A percentile compares a stretch with the other conserved stretches of the same genome.
phyloP scores from a whole-genome alignment of 2,888 invertebrate genomes.

The Leptinotarsa haldemani region DNA sequence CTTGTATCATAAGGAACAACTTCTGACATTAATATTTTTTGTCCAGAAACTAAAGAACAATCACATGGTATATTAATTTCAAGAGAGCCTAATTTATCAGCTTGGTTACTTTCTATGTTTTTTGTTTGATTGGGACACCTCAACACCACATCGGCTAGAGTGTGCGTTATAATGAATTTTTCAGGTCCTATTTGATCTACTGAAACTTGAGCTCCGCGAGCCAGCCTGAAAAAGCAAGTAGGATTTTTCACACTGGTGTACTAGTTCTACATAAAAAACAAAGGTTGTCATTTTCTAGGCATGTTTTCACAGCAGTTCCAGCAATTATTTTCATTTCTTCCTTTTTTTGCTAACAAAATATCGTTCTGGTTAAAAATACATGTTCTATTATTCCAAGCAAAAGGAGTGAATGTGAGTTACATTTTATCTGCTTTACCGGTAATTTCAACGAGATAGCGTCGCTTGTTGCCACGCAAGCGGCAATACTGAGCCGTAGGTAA shows the following conservation, averaged over 20 bases:
- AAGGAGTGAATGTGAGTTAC: neutral
- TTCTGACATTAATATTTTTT: no score
- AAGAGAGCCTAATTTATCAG: no score
- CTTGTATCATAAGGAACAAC: no score
- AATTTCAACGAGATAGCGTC: no score
- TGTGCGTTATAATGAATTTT: neutral
- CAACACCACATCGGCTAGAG: no score
- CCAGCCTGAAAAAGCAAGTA: constrained; percentile 5
- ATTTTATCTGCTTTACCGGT: constrained; percentile 2
- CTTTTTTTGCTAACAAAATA: neutral
- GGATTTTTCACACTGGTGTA: neutral
- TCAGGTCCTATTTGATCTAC: constrained; percentile 5
- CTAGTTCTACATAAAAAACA: neutral
- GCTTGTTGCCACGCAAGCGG: no score
- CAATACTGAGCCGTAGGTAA: no score
- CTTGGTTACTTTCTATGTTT: no score
- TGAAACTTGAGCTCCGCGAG: constrained; percentile 13
- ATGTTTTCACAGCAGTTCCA: constrained; percentile 1
- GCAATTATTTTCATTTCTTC: constrained; percentile 10
- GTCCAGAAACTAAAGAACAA: no score
- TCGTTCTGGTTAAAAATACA: constrained; percentile 8
- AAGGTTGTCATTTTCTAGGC: constrained; percentile 10
- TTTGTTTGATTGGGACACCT: no score
- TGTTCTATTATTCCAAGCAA: constrained; percentile 2
- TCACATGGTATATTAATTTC: no score